Evolutionary conservation across 2,113 vertebrate genomes (phyloP), one percentile per base, ranked within the genome.

Genomic region (Poecile atricapillus): DNA sequence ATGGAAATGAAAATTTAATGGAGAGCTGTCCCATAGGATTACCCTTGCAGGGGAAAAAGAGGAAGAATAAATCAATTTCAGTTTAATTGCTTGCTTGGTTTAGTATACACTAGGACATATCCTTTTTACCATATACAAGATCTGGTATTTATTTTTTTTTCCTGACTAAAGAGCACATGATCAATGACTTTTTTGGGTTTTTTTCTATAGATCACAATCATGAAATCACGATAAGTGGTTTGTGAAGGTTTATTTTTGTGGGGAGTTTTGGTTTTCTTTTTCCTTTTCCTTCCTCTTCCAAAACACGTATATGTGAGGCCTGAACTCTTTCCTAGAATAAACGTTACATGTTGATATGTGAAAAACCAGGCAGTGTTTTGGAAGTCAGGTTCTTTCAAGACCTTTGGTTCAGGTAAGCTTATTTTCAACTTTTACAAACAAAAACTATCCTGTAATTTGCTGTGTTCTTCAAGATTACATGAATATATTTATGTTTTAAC

Each of bases 1-100:
- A 97, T 89, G 67, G 94, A 96, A 95, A 98, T 96, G 76, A 96
- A 96, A 97, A 93, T 93, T 95, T 97, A 96, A 89, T 96, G 93
- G 77, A 53, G 49, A 95, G 19, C 76, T 88, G 71, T 87, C 37
- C 59, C 86, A 90, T 94, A 86, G 96, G 78, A 79, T 87, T 97
- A 87, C 46, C 83, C 39, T 33, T 89, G 16, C 44, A 59, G 23
- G n/a, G 19, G 19, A 19, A 5, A 64, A 90, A 41, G 16, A n/a
- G 60, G 69, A 89, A 94, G 50, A 91, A 85, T 74, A 77, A 96
- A 59, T 82, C 92, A 70, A 87, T 76, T 50, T 50, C 46, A 82
- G 35, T 75, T 33, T 69, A 69, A 81, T 69, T 77, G 55, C 64
- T 89, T 87, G 70, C 35, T 94, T 84, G 46, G 46, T 94, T 67